Evolutionary conservation across 2,113 vertebrate genomes (phyloP), one percentile per base, ranked within the genome.

Genomic region (Bufo bufo): DNA sequence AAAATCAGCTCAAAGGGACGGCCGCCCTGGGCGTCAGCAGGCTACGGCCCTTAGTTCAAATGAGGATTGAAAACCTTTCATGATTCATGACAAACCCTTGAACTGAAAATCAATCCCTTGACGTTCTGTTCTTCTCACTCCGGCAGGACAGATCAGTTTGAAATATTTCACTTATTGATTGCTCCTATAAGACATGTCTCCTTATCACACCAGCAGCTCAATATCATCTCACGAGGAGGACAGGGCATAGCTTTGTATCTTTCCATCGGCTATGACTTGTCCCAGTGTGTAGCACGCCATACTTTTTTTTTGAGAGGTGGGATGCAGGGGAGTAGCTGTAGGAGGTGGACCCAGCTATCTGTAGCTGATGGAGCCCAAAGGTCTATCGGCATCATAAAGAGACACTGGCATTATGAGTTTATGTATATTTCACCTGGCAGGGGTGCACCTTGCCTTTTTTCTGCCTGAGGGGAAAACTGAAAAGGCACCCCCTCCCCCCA

Each of bases 31-130:
- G 69, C 77, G 81, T 50, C 71, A 65, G 59, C 58, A 4, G 72
- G 81, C 72, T 66, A 20, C 14, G 49, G 81, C 52, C 81, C 78
- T 84, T 56, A 84, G 87, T 84, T 88, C 71, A 88, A 84, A 84
- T 77, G 81, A 88, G 81, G 81, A 88, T 77, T 88, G 81, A 84
- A 83, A 88, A 75, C 87, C 80, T 88, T 77, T 84, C 71, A 83
- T 88, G 87, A 88, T 88, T 88, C 59, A 88, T 88, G 87, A 88
- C 87, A 88, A 84, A 84, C 87, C 71, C 72, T 88, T 88, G 77
- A 88, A 88, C 87, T 88, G 81, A 88, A 88, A 88, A 88, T 88
- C 87, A 88, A 88, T 88, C 47, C 23, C 75, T 13, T 47, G 72
- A 84, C 82, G 72, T 81, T 88, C 80, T 66, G 58, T 78, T 77